phyloP scores from a whole-genome alignment of 2,888 invertebrate species.

The Watsonalla cultraria region DNA sequence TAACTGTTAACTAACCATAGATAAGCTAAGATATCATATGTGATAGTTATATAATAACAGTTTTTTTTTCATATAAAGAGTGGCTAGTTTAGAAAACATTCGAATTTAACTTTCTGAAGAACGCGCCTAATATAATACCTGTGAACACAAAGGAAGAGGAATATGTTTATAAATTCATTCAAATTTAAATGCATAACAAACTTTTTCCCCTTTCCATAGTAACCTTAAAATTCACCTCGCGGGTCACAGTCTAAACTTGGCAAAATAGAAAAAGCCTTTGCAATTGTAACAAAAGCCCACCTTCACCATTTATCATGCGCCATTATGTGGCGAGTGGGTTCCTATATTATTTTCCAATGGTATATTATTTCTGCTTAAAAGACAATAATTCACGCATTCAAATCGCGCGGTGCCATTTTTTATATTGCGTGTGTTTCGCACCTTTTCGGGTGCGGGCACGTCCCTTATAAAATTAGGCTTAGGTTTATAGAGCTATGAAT shows the following conservation, averaged over 20 bases:
- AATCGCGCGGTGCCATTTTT: slow-evolving; percentile 76
- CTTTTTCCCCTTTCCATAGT: too few species aligned
- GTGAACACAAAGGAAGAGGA: too few species aligned
- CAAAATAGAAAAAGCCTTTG: slow-evolving; percentile 6
- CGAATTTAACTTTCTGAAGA: too few species aligned
- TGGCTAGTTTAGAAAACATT: too few species aligned
- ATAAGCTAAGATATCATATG: too few species aligned
- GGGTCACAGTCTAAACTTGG: not conserved
- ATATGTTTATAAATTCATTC: too few species aligned
- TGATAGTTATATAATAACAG: too few species aligned
- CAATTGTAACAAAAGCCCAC: slow-evolving; percentile 19
- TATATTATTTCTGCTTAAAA: slow-evolving; percentile 72
- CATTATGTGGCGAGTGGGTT: slow-evolving; percentile 42
- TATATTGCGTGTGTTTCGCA: slow-evolving; percentile 79
- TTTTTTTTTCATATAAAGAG: too few species aligned
- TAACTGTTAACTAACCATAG: too few species aligned
- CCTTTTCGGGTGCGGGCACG: slow-evolving; percentile 76
- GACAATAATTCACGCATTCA: slow-evolving; percentile 78
- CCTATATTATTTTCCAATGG: slow-evolving; percentile 60
- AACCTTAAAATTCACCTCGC: not conserved
- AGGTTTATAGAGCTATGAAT: slow-evolving; percentile 42
- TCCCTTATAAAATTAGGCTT: slow-evolving; percentile 78
- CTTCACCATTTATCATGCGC: slow-evolving; percentile 47
- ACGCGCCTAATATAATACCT: too few species aligned
- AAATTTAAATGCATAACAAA: too few species aligned